These are phyloP conservation scores for Glossophaga mutica DNA, from an alignment of 2,797 vertebrate species.

Conservation along the genomic window DNA sequence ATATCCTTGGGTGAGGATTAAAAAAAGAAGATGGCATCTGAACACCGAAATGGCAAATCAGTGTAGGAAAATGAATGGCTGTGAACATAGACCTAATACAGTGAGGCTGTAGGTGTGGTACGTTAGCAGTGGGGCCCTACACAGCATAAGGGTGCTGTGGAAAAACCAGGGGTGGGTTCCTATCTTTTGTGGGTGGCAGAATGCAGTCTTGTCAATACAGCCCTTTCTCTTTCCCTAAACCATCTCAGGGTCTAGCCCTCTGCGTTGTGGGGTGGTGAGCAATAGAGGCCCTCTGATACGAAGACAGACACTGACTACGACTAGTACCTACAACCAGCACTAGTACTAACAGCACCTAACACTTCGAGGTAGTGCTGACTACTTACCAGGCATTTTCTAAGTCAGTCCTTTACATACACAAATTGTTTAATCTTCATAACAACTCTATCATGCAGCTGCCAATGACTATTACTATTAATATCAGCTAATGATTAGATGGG, in stretches of 20 bases:
- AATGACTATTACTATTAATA: background rate
- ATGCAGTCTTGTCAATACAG: background rate
- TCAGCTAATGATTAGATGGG: background rate
- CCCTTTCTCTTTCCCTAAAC: background rate
- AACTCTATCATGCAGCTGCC: background rate
- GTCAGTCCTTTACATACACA: background rate
- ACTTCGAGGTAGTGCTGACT: background rate
- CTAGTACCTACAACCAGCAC: rapidly evolving
- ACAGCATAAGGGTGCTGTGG: background rate
- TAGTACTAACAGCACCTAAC: background rate
- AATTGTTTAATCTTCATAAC: background rate
- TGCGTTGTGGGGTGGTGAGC: background rate
- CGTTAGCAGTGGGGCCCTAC: background rate
- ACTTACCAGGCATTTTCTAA: background rate
- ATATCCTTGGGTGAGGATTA: background rate
- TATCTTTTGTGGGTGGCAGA: background rate
- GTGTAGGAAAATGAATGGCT: background rate
- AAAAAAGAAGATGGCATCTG: background rate
- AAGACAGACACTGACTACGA: background rate
- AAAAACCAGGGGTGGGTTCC: background rate
- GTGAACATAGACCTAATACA: background rate
- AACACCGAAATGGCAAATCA: background rate
- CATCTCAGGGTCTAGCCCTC: background rate
- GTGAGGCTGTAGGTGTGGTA: background rate
- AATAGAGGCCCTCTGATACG: background rate